A percentile compares a stretch with the other conserved stretches of the same genome.
These are phyloP conservation scores for Equus quagga DNA, from an alignment of 2,113 vertebrate genomes.

Conservation along the genomic window DNA sequence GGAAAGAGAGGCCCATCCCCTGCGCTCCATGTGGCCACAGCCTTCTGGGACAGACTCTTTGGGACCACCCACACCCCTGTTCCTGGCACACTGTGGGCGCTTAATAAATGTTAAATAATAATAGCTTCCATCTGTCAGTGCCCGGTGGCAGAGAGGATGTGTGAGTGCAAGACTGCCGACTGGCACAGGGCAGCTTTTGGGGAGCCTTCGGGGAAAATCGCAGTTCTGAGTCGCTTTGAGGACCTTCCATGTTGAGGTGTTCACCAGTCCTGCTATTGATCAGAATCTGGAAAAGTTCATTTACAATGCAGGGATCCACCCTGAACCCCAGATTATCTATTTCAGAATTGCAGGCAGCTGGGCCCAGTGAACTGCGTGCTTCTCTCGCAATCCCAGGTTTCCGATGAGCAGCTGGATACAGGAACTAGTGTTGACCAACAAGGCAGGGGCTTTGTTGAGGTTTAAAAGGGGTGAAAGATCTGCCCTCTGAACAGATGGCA, in stretches of 20 bases:
- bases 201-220: background rate
- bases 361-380: background rate
- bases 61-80: slow-evolving; percentile 79
- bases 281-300: too few species aligned
- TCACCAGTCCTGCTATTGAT: accelerated
- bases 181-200: background rate
- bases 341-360: background rate
- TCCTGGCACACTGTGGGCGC: slow-evolving; percentile 78
- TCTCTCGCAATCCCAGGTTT: background rate
- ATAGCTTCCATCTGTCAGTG: slow-evolving; percentile 81
- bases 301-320: accelerated
- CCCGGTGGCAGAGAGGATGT: slow-evolving; percentile 22
- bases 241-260: background rate
- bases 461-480: background rate
- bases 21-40: slow-evolving; percentile 67
- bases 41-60: slow-evolving; percentile 71
- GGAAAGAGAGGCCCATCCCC: background rate
- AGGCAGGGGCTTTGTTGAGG: background rate
- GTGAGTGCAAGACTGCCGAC: background rate
- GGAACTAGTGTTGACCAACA: background rate
- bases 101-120: slow-evolving; percentile 84
- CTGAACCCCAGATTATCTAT: background rate
- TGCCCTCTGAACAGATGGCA: background rate
- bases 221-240: accelerated
- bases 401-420: accelerated